Evolutionary conservation across 2,888 invertebrate species (phyloP), one percentile per base, ranked within the genome.

Genomic region (Stramonita haemastoma): DNA sequence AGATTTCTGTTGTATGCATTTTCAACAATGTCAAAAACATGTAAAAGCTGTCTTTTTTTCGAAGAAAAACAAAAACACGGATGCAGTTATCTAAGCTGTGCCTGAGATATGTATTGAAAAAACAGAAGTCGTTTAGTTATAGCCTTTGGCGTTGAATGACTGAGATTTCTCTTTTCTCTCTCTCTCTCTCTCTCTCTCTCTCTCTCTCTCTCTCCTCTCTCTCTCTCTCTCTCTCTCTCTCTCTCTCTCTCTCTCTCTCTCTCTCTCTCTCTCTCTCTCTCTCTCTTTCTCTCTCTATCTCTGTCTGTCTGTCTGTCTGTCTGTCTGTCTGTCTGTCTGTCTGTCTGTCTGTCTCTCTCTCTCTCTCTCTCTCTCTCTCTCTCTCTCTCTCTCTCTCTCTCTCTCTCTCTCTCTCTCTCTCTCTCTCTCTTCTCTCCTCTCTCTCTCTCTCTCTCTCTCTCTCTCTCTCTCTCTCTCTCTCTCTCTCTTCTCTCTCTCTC

Each of bases 221-320:
- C 60, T 15, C 2, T 66, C 66, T 66, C 66, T 66, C 66, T 66
- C 66, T 66, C 66, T 66, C 66, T 66, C 66, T 66, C 13, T 66
- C 66, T 66, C 5, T 66, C 66, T 66, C 66, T 66, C 66, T 66
- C 66, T 66, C 66, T 66, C 66, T 66, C 66, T 66, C 66, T 66
- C 66, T 66, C 66, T 66, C 66, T 66, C 66, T 66, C 66, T 66
- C 66, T 66, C 66, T 66, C 66, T 66, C 66, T 66, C 66, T 66
- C 66, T 66, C 66, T 66, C 66, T 66, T 26, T 66, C 66, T 66
- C 4, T 66, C 66, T 66, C 66, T 66, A 4, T 66, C 66, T 66
- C 66, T 66, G 6, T 66, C 66, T 66, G 6, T 66, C 66, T 66
- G 6, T 66, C 66, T 26, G 6, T 26, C 26, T 26, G 1, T 66